Conservation (phyloP, 30 jellyfish, hydroid and myxozoan species). For the Haliclystus octoradiatus region DNA sequence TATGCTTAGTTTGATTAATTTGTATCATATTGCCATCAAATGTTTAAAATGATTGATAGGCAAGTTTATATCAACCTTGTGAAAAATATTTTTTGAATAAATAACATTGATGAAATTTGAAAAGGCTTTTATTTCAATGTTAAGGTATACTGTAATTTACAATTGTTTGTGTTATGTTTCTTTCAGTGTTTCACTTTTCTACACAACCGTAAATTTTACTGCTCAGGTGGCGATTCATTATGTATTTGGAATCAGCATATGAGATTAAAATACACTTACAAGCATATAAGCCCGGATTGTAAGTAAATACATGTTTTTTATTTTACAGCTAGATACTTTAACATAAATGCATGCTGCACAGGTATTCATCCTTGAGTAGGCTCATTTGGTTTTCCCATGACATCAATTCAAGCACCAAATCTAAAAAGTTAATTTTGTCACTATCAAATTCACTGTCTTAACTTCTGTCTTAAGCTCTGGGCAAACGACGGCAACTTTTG, state of each 20-base stretch:
- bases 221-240: slow-evolving; percentile 46
- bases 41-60: no score
- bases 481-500: no score
- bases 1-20: no score
- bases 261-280: slow-evolving; percentile 17
- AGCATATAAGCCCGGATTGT: slow-evolving; percentile 27
- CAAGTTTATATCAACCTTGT: no score
- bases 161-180: not conserved
- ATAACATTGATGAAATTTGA: no score
- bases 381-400: not conserved
- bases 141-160: not conserved
- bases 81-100: no score
- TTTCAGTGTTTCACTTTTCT: slow-evolving; percentile 37
- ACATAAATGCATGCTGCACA: not conserved
- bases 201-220: slow-evolving; percentile 18
- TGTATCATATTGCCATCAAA: no score
- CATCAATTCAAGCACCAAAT: no score
- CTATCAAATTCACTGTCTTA: no score
- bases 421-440: no score
- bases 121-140: no score
- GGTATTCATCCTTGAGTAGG: not conserved
- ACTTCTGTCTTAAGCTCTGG: no score
- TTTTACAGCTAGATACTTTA: not conserved
- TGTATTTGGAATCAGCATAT: slow-evolving; percentile 46
- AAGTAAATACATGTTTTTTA: not conserved